Conservation (phyloP, 2,797 vertebrate genomes). For the Anguilla anguilla region DNA sequence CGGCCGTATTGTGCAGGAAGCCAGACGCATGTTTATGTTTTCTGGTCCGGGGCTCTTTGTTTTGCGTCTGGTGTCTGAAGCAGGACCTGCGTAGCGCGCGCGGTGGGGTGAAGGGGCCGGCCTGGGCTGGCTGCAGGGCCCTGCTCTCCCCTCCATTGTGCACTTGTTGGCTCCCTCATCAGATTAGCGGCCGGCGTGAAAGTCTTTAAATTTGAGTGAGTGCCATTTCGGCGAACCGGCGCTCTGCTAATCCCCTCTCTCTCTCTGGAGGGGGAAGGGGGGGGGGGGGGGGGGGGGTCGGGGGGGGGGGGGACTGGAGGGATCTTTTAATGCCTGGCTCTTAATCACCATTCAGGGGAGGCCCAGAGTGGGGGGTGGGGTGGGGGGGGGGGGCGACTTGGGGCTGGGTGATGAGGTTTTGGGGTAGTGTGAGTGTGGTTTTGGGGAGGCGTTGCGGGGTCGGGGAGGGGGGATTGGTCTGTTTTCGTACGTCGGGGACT, state of each 20-base stretch:
- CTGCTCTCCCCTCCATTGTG: constrained; percentile 23
- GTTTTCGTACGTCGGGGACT: constrained; percentile 48
- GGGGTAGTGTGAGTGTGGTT: constrained; percentile 13
- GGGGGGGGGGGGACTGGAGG: constrained; percentile 58
- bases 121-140: constrained; percentile 45
- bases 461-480: constrained; percentile 37
- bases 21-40: background rate
- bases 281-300: constrained; percentile 46
- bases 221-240: constrained; percentile 69
- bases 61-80: background rate
- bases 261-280: constrained; percentile 53
- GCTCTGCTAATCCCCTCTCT: constrained; percentile 71
- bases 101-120: background rate
- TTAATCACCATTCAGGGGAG: constrained; percentile 64
- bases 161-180: constrained; percentile 57
- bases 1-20: background rate
- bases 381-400: background rate
- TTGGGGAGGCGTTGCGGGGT: constrained; percentile 42
- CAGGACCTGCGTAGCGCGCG: background rate
- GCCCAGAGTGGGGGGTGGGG: constrained; percentile 24
- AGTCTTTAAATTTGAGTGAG: constrained; percentile 75
- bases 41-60: background rate
- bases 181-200: constrained; percentile 73
- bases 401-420: constrained; percentile 25
- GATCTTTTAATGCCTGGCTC: constrained; percentile 65